These are phyloP conservation scores for Nemopilema nomurai DNA, from an alignment of 30 jellyfish, hydroid and myxozoan species.

Conservation along the genomic window DNA sequence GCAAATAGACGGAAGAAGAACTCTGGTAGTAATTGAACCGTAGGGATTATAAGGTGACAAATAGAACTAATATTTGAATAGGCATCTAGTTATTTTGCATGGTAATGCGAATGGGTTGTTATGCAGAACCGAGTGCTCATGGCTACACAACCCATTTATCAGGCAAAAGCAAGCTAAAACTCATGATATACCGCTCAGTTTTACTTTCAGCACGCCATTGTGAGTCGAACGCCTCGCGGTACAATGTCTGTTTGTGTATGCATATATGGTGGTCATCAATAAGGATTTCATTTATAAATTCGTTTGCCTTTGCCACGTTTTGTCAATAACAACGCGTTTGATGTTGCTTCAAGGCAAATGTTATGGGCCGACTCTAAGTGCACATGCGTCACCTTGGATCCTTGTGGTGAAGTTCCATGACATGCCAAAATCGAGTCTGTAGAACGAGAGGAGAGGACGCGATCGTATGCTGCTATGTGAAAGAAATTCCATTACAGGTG, in stretches of 20 bases:
- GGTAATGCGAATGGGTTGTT: not conserved
- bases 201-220: not conserved
- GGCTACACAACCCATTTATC: not conserved
- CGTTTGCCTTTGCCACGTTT: not conserved
- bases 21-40: slow-evolving; percentile 29
- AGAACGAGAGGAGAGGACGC: no score
- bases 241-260: not conserved
- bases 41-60: slow-evolving; percentile 42
- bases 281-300: not conserved
- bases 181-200: not conserved
- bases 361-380: not conserved
- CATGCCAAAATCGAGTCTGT: not conserved
- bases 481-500: no score
- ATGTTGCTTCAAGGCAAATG: not conserved
- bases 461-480: no score
- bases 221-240: no score
- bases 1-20: slow-evolving; percentile 26
- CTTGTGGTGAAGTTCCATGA: not conserved
- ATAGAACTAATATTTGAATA: slow-evolving; percentile 42
- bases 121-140: not conserved
- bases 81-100: not conserved
- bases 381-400: not conserved
- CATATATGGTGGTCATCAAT: not conserved
- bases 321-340: not conserved
- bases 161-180: not conserved